These are phyloP conservation scores for Desmophyllum pertusum DNA, from an alignment of 92 coral and sea anemone species.

Conservation along the genomic window DNA sequence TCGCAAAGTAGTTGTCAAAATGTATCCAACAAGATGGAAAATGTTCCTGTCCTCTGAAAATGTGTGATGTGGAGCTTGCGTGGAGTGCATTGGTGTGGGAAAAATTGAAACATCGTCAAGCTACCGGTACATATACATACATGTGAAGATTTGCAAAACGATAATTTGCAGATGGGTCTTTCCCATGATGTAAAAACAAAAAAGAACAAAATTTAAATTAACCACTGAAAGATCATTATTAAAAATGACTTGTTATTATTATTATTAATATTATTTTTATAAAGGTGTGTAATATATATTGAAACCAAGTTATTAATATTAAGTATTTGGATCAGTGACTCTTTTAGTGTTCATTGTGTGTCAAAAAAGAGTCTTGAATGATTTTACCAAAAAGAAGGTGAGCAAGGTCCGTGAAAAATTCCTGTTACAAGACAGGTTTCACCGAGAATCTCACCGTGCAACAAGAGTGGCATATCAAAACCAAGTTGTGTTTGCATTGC, in stretches of 20 bases:
- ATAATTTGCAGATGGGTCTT: background rate
- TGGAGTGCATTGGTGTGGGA: background rate
- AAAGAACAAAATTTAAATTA: background rate
- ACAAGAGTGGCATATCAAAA: too few species aligned
- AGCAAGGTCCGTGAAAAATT: too few species aligned
- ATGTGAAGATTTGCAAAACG: background rate
- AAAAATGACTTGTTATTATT: background rate
- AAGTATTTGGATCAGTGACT: background rate
- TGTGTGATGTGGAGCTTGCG: background rate
- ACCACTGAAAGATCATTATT: background rate
- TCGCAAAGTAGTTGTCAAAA: constrained; percentile 44
- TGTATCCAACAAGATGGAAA: constrained; percentile 23
- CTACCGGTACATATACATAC: too few species aligned
- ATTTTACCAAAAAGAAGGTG: background rate
- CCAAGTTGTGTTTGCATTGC: too few species aligned
- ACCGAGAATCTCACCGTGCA: too few species aligned
- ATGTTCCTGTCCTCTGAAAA: constrained; percentile 5
- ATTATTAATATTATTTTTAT: background rate
- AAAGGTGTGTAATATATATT: constrained; percentile 35
- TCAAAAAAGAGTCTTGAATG: background rate
- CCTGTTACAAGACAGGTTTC: too few species aligned
- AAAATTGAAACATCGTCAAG: background rate
- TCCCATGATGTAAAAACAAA: background rate
- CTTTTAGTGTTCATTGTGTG: background rate
- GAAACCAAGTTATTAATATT: background rate